Evolutionary conservation across 2,797 vertebrate species (phyloP).

Genomic region (Mallotus villosus): DNA sequence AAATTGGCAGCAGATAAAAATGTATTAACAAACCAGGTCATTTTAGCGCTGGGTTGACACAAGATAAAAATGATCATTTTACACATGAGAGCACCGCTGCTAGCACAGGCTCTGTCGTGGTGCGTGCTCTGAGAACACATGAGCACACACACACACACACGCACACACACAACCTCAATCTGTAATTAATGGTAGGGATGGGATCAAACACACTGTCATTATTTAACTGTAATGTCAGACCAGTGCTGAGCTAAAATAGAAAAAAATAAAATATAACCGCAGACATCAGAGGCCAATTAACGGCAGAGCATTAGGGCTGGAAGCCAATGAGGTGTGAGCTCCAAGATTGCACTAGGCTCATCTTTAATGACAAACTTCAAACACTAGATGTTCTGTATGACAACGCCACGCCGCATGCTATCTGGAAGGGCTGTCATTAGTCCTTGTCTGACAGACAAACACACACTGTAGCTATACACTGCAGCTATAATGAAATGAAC

Average conservation of each 20-base stretch:
- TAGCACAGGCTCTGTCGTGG: slow-evolving; percentile 56
- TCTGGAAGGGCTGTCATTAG: slow-evolving; percentile 84
- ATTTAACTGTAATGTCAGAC: slow-evolving; percentile 69
- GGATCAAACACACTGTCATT: slow-evolving; percentile 56
- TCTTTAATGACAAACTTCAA: slow-evolving; percentile 89
- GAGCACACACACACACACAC: slow-evolving; percentile 25
- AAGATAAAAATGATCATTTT: slow-evolving; percentile 53
- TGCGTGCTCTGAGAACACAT: slow-evolving; percentile 51
- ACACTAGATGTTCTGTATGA: slow-evolving; percentile 90
- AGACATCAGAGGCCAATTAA: slow-evolving; percentile 83
- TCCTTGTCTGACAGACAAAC: slow-evolving; percentile 87
- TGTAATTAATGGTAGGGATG: slow-evolving; percentile 73
- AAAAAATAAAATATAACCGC: slow-evolving; percentile 40
- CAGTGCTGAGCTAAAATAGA: slow-evolving; percentile 47
- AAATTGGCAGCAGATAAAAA: slow-evolving; percentile 54
- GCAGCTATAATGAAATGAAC: slow-evolving; percentile 82
- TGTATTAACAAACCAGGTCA: slow-evolving; percentile 45
- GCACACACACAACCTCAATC: slow-evolving; percentile 47
- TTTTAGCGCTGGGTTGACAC: slow-evolving; percentile 34
- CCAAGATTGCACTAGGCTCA: slow-evolving; percentile 77
- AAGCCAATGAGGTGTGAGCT: slow-evolving; percentile 91
- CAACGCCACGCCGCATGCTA: slow-evolving; percentile 86
- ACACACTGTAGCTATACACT: slow-evolving; percentile 78
- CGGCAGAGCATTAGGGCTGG: slow-evolving; percentile 83
- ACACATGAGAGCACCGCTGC: slow-evolving; percentile 47